Base-by-base conservation (phyloP, 2,113 vertebrate species). In the Phylloscopus trochiloides region DNA sequence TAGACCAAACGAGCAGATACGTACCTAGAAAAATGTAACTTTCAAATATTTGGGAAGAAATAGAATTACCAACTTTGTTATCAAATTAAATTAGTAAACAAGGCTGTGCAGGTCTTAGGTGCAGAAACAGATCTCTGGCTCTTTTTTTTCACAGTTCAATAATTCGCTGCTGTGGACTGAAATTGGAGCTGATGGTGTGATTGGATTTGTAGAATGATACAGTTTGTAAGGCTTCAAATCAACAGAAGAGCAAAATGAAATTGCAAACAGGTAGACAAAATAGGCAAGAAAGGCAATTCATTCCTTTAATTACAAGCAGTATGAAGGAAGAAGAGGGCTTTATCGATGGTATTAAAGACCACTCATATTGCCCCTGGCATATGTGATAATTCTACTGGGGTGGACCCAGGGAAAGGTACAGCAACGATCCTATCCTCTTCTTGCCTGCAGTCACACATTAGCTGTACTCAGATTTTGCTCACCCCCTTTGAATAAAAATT, bases 11-110 rank as follows among this genome's bases (percentile, higher is more conserved):
- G 51, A 92, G 70, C 65, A 86, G 90, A 79, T 84, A 91, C 43
- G 77, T 59, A 90, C 76, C 81, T 80, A 83, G 95, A 22, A 96
- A 89, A 96, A 93, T 90, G 88, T 26, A 93, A 19, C 50, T 34
- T 94, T 97, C 86, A 97, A 94, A 91, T 97, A 95, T 96, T 96
- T 95, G 96, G 73, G 91, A 92, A 95, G 74, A 84, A 96, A 92
- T 80, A 22, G 75, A 96, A 96, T 96, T 94, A 94, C 70, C n/a
- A 29, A 48, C 57, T 95, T 94, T 88, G 90, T 92, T 62, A 88
- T 73, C 86, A 76, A 83, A n/a, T 96, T 84, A 70, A 84, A 93
- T 70, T 94, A 93, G 88, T 95, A 96, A 96, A 96, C 79, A 96
- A 90, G 40, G 26, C 63, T 88, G n/a, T 54, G 63, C 42, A 22